Base-by-base conservation (phyloP, 2,113 vertebrate genomes). In the Pogona vitticeps region DNA sequence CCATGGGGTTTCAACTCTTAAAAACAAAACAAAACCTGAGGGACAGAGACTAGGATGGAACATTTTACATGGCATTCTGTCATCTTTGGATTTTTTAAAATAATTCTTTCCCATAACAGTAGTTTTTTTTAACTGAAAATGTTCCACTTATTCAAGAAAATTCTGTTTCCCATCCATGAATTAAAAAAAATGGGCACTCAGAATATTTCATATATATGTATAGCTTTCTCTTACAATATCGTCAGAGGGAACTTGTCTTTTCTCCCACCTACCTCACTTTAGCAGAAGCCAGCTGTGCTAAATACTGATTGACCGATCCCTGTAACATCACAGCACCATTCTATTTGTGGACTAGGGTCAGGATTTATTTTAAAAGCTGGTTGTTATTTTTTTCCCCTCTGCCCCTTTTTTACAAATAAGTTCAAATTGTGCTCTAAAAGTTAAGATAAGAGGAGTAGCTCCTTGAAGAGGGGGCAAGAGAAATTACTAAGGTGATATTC, bases 1-100 rank as follows among this genome's bases (percentile, higher is more conserved):
- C 80, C 40, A 70, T 31, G 28, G 40, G 17, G 52, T 70, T 46
- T 68, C 80, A 52, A 8, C 31, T 23, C 58, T 38, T 36, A 7
- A 9, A n/a, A n/a, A n/a, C n/a, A n/a, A n/a, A n/a, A 4, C 3
- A 21, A 1, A 1, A 46, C 75, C 13, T n/a, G 8, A 31, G 15
- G 52, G 6, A 42, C 40, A 40, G 52, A 21, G 52, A 76, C 40
- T 76, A 46, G 14, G 13, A 17, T 40, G 36, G 7, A 36, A n/a
- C 26, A 38, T 40, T 3, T 38, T 18, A 6, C 70, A 61, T 21
- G 20, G 5, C 3, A 3, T 63, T 63, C 20, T 1, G 28, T 76
- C 10, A 28, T 76, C 46, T 26, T 14, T 76, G 23, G 40, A 26
- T 36, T 73, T 40, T 42, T 72, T 52, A 6, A 5, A 5, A 6